Base-by-base conservation (phyloP, 2,113 vertebrate species). In the Zosterops borbonicus region DNA sequence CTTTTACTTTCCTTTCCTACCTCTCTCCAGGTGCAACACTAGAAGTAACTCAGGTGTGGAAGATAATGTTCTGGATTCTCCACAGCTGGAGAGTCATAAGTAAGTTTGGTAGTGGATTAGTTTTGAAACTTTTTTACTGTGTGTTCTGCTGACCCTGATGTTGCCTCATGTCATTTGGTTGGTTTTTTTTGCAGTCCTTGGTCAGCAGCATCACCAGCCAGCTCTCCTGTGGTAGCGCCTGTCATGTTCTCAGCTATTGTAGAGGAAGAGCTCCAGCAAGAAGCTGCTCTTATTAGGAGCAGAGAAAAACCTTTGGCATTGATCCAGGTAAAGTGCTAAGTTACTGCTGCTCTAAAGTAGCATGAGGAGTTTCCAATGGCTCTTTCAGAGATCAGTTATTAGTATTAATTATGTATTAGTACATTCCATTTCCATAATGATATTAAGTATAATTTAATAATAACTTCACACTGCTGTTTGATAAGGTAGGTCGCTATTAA, bases 271-370 rank as follows among this genome's bases (percentile, higher is more conserved):
- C 98, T 98, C 79, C 98, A 99, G 91, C 99, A 99, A 96, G 99
- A 99, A 97, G 99, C 99, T 8, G 99, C 99, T 11, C 98, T 99
- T 67, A 98, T 99, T 95, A 98, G 99, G 94, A 99, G 98, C 94
- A 98, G 99, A 91, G 99, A 99, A 95, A 99, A 99, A 94, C 99
- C 99, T 46, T 98, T 99, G 97, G 99, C 99, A 6, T 98, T 99
- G 94, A 99, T 99, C 95, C 99, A 99, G 99, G 99, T 99, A 98
- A 95, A 19, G 27, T 41, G 12, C 10, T 42, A 17, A 70, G 7
- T 92, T 96, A 25, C 28, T 84, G 35, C 39, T 71, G 23, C 71
- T 71, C 37, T 50, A 31, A 71, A 71, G 42, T 80, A 41, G 31
- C 42, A 29, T 4, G 10, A 31, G 17, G 53, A 69, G 16, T 70